These are phyloP conservation scores for Netelia fuscicornis DNA, from an alignment of 2,888 invertebrate genomes.

Conservation along the genomic window DNA sequence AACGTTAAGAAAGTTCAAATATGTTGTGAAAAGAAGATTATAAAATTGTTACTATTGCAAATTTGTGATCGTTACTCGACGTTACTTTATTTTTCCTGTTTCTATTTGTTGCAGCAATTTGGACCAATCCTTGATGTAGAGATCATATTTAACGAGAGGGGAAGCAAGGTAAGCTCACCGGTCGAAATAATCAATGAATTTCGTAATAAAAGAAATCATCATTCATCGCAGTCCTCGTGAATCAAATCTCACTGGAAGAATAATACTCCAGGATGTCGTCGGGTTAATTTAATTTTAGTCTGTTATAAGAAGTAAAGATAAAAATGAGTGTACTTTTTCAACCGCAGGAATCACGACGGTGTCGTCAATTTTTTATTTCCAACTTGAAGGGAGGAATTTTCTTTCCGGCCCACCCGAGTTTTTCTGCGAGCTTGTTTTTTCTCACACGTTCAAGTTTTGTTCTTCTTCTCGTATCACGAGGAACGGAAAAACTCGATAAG, in stretches of 20 bases:
- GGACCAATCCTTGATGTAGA: slow-evolving; percentile 99
- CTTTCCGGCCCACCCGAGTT: neutral
- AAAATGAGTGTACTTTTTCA: neutral
- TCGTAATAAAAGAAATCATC: neutral
- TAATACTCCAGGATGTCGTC: slow-evolving; percentile 40
- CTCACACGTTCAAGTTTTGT: neutral
- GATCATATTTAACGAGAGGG: slow-evolving; percentile 99
- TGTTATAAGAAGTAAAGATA: neutral
- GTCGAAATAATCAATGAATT: slow-evolving; percentile 5
- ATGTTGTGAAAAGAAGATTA: too few relatives aligned
- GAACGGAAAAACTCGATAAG: slow-evolving; percentile 44
- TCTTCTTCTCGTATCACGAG: neutral
- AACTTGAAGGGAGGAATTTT: neutral
- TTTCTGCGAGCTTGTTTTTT: neutral
- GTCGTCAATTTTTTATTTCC: neutral
- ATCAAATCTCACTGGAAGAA: slow-evolving; percentile 31
- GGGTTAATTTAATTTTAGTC: neutral
- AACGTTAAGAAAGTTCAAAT: too few relatives aligned
- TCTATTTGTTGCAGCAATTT: slow-evolving; percentile 92
- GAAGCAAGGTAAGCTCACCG: slow-evolving; percentile 96
- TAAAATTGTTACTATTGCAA: neutral
- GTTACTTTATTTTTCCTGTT: slow-evolving; percentile 29
- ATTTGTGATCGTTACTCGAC: too few relatives aligned
- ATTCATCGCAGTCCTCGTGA: slow-evolving; percentile 41
- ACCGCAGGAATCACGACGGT: neutral